Percentiles rank a stretch among this genome's conserved stretches.
Conservation (phyloP, 1,140 invertebrate genomes). For the Delia radicum region DNA sequence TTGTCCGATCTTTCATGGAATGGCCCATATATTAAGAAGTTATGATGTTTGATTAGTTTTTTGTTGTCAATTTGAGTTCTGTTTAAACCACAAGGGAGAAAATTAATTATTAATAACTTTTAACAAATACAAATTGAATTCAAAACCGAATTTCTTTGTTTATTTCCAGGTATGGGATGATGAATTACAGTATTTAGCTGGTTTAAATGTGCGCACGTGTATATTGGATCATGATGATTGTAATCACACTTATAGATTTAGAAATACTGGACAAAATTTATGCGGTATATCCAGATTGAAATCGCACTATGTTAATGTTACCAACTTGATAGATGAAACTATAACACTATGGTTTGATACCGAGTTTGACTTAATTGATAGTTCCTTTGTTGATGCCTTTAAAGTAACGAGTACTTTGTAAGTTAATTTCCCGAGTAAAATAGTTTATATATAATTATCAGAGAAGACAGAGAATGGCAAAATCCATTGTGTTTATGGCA, state of each 20-base stretch:
- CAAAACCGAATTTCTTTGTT: not conserved
- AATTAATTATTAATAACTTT: too few relatives aligned
- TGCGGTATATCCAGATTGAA: constrained; percentile 43
- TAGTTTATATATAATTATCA: not conserved
- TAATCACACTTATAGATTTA: constrained; percentile 48
- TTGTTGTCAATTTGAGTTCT: too few relatives aligned
- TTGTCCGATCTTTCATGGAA: too few relatives aligned
- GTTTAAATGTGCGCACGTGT: constrained; percentile 48
- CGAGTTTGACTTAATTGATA: constrained; percentile 46
- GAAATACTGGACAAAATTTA: constrained; percentile 48
- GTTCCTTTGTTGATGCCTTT: constrained; percentile 44
- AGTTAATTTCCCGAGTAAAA: constrained; percentile 29
- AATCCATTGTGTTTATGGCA: too few relatives aligned
- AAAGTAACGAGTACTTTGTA: constrained; percentile 46
- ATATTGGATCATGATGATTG: constrained; percentile 51
- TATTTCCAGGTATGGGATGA: constrained; percentile 49
- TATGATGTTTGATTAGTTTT: too few relatives aligned
- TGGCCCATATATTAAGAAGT: too few relatives aligned
- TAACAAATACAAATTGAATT: not conserved
- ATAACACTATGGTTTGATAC: constrained; percentile 45
- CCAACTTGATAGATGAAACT: constrained; percentile 44
- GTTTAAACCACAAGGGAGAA: too few relatives aligned
- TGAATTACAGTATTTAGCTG: constrained; percentile 50
- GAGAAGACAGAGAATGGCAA: too few relatives aligned
- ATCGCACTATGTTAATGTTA: constrained; percentile 42